Percentiles rank a stretch among this genome's conserved stretches.
Evolutionary conservation across 2,113 vertebrate species (phyloP).

Genomic region (Mellivora capensis): DNA sequence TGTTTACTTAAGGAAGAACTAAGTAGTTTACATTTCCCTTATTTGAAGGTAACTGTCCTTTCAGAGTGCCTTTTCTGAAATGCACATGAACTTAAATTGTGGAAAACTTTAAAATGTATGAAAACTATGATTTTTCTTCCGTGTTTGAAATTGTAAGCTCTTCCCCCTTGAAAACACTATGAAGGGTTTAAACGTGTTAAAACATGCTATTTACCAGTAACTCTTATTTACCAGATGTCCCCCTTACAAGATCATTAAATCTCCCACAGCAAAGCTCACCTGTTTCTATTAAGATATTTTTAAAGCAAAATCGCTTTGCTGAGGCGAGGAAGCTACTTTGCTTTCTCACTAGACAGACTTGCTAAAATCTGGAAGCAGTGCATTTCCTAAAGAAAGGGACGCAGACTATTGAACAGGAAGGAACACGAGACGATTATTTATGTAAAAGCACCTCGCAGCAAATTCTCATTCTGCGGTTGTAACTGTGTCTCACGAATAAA

Average conservation of each 20-base stretch:
- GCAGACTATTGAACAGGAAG: background rate
- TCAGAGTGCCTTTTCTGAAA: background rate
- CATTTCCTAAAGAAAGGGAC: background rate
- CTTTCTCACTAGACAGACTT: background rate
- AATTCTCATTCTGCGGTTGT: background rate
- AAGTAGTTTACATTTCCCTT: rapidly evolving
- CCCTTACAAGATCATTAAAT: too few species aligned
- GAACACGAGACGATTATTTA: rapidly evolving
- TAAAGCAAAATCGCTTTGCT: background rate
- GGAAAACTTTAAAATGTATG: background rate
- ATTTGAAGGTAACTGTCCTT: background rate
- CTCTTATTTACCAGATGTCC: background rate
- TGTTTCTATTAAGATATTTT: background rate
- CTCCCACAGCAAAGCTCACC: background rate
- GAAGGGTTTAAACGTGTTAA: background rate
- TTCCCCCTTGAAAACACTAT: background rate
- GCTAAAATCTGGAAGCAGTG: background rate
- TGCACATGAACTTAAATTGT: background rate
- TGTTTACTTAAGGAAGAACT: rapidly evolving
- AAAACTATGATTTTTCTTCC: background rate
- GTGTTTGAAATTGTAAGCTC: background rate
- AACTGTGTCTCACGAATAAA: background rate
- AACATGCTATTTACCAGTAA: rapidly evolving
- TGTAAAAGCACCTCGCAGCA: rapidly evolving
- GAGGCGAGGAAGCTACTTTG: background rate